phyloP scores from a whole-genome alignment of 2,888 invertebrate species.

The Trissolcus brochymenae region DNA sequence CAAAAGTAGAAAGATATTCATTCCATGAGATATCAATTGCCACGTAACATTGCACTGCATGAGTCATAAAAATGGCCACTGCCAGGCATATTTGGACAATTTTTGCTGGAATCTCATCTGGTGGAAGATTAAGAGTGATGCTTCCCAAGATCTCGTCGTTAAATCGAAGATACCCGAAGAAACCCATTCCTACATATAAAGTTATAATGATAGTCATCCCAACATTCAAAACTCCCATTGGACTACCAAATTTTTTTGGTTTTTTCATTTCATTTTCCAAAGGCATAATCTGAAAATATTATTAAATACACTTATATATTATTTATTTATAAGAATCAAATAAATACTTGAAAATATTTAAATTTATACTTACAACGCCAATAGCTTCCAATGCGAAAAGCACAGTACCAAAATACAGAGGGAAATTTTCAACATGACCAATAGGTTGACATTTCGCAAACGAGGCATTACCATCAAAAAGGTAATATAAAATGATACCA shows the following conservation, averaged over 20 bases:
- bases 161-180: constrained; percentile 94
- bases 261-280: constrained; percentile 97
- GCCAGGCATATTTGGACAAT: constrained; percentile 91
- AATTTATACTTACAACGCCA: constrained; percentile 76
- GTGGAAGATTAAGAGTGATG: constrained; percentile 92
- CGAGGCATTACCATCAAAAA: constrained; percentile 84
- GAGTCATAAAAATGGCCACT: constrained; percentile 94
- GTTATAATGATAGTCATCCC: constrained; percentile 93
- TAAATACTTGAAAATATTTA: not conserved
- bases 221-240: constrained; percentile 92
- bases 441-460: constrained; percentile 81
- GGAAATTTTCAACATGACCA: constrained; percentile 84
- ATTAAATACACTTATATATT: not conserved
- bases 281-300: constrained; percentile 86
- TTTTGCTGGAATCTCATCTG: constrained; percentile 84
- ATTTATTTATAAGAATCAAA: not conserved
- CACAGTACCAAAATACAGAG: constrained; percentile 87
- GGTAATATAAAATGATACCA: constrained; percentile 89
- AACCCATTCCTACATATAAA: constrained; percentile 91
- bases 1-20: constrained; percentile 81
- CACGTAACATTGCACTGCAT: constrained; percentile 97
- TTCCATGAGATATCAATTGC: constrained; percentile 98
- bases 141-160: constrained; percentile 86
- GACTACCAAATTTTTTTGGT: constrained; percentile 92
- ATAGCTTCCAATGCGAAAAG: constrained; percentile 94